A percentile compares a stretch with the other conserved stretches of the same genome.
Evolutionary conservation across 2,797 vertebrate genomes (phyloP).

Genomic region (Enteromius trimaculatus): DNA sequence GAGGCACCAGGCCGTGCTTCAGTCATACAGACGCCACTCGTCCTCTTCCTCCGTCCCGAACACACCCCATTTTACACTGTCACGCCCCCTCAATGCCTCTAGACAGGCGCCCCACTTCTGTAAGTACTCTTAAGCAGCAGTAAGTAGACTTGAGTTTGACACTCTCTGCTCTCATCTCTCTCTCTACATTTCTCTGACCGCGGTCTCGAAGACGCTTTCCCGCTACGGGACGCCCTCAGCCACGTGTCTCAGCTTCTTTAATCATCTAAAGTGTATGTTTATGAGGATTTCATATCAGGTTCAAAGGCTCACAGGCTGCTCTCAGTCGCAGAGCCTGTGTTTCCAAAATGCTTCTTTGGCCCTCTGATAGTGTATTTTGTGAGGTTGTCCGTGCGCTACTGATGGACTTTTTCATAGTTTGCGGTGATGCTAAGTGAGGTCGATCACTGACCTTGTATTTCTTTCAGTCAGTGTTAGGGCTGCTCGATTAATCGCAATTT

Average conservation of each 20-base stretch:
- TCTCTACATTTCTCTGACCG: constrained; percentile 55
- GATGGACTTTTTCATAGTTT: not conserved
- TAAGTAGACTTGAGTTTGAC: constrained; percentile 74
- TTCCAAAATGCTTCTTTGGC: constrained; percentile 5
- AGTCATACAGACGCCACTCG: constrained; percentile 80
- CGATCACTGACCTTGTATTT: not conserved
- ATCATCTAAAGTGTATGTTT: constrained; percentile 59
- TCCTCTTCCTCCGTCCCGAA: constrained; percentile 70
- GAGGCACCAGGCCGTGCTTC: constrained; percentile 85
- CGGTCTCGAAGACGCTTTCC: constrained; percentile 38
- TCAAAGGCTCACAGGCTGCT: constrained; percentile 5
- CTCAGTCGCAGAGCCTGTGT: not conserved
- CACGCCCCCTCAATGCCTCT: constrained; percentile 76
- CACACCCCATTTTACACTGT: constrained; percentile 78
- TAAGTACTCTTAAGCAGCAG: constrained; percentile 76
- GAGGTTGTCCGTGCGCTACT: not conserved
- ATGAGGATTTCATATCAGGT: constrained; percentile 12
- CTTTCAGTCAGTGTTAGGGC: constrained; percentile 1
- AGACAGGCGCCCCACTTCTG: constrained; percentile 78
- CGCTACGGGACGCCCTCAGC: constrained; percentile 42
- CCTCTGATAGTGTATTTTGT: not conserved
- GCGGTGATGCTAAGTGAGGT: constrained; percentile 2
- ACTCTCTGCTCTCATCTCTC: constrained; percentile 53
- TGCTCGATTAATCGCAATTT: not conserved
- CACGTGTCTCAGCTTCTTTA: constrained; percentile 50